Conservation (phyloP, 2,797 vertebrate genomes). For the Crocidura indochinensis region DNA sequence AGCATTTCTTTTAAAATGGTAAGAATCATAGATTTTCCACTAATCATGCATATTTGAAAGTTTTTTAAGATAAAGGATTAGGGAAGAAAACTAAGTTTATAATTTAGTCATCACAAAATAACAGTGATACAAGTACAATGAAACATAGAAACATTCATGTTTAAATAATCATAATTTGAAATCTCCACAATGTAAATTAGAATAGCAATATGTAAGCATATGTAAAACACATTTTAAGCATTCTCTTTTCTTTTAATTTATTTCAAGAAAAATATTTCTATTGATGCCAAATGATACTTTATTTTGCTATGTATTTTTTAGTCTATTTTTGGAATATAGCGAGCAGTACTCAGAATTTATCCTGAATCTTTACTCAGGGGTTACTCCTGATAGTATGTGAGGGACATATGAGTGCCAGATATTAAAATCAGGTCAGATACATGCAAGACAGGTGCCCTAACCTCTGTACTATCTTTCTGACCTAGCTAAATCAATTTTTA, state of each 20-base stretch:
- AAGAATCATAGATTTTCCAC: background rate
- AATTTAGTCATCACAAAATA: background rate
- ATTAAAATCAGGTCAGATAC: too few relatives aligned
- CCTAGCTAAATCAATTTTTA: background rate
- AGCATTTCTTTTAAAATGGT: constrained; percentile 52
- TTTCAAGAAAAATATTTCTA: constrained; percentile 4
- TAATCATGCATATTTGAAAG: background rate
- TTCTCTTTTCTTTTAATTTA: background rate
- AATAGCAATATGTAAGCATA: background rate
- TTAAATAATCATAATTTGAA: constrained; percentile 52
- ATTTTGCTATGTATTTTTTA: too few relatives aligned
- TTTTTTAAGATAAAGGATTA: constrained; percentile 10
- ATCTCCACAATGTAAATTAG: constrained; percentile 32
- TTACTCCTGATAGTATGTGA: too few relatives aligned
- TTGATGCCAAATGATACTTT: background rate
- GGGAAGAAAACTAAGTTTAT: background rate
- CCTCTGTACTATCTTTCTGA: too few relatives aligned
- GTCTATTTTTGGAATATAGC: too few relatives aligned
- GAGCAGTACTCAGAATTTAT: too few relatives aligned
- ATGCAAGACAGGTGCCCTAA: too few relatives aligned
- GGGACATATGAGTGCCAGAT: too few relatives aligned
- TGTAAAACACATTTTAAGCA: background rate
- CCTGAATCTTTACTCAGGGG: too few relatives aligned
- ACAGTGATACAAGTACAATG: constrained; percentile 27
- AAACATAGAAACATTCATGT: background rate